A percentile compares a stretch with the other conserved stretches of the same genome.
Conservation (phyloP, 2,888 invertebrate species). For the Amiota communis region DNA sequence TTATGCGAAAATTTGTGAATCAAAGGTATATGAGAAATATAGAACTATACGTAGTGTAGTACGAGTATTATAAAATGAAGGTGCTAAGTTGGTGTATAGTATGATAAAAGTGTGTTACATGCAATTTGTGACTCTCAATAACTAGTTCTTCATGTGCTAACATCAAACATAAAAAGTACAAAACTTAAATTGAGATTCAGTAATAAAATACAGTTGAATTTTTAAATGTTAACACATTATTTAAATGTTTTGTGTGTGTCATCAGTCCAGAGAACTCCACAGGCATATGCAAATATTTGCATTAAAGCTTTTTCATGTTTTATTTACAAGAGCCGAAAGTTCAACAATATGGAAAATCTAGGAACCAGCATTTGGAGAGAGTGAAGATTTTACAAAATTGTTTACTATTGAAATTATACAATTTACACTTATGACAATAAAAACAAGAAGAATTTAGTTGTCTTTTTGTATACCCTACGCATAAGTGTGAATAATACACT, state of each 20-base stretch:
- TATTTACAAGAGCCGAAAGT: slow-evolving; percentile 62
- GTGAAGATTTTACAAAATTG: slow-evolving; percentile 28
- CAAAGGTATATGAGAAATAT: neutral
- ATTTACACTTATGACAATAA: slow-evolving; percentile 42
- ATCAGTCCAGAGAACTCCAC: too few species aligned
- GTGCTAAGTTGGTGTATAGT: neutral
- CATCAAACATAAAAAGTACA: too few species aligned
- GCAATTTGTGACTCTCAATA: too few species aligned
- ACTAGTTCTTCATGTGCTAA: too few species aligned
- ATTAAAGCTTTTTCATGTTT: slow-evolving; percentile 62
- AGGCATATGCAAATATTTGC: slow-evolving; percentile 54
- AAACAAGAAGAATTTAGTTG: neutral
- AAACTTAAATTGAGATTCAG: too few species aligned
- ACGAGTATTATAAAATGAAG: neutral
- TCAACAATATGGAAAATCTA: slow-evolving; percentile 47
- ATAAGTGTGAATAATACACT: too few species aligned
- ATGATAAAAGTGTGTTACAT: too few species aligned
- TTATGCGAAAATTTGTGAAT: slow-evolving; percentile 19
- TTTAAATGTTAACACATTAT: too few species aligned
- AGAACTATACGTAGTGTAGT: too few species aligned
- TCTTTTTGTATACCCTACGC: too few species aligned
- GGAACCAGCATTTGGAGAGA: neutral
- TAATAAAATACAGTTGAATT: too few species aligned
- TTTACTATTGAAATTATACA: slow-evolving; percentile 62
- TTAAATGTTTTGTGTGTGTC: too few species aligned